These are phyloP conservation scores for Eueides isabella DNA, from an alignment of 1,140 invertebrate species.

Conservation along the genomic window DNA sequence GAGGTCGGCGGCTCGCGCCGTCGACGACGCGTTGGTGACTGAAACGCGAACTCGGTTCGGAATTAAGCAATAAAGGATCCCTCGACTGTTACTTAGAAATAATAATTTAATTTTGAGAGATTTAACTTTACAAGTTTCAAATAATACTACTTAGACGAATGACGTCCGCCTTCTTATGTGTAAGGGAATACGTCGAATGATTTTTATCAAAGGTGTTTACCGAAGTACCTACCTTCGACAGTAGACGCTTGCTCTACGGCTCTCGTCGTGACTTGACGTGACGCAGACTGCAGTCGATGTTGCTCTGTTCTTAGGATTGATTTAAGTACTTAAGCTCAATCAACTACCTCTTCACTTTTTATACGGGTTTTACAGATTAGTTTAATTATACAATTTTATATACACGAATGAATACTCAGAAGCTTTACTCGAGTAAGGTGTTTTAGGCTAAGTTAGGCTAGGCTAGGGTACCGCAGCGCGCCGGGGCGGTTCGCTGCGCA, in stretches of 20 bases:
- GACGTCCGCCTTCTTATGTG: constrained; percentile 74
- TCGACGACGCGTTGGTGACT: constrained; percentile 73
- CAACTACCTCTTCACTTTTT: constrained; percentile 81
- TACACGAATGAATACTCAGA: constrained; percentile 81
- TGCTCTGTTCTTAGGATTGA: constrained; percentile 71
- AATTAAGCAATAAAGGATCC: constrained; percentile 71
- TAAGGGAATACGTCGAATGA: constrained; percentile 53
- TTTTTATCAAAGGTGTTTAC: constrained; percentile 51
- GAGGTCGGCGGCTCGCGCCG: constrained; percentile 57
- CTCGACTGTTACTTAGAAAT: constrained; percentile 79
- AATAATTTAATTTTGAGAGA: constrained; percentile 81
- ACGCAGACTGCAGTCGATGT: constrained; percentile 56
- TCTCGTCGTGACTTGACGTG: constrained; percentile 45
- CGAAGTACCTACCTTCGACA: constrained; percentile 55
- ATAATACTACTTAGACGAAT: constrained; percentile 76
- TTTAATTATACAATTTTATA: constrained; percentile 81
- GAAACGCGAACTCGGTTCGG: constrained; percentile 69
- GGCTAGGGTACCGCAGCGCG: constrained; percentile 61
- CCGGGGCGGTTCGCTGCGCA: constrained; percentile 72
- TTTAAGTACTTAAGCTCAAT: constrained; percentile 80
- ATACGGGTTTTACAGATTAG: constrained; percentile 81
- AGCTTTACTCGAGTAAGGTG: constrained; percentile 81
- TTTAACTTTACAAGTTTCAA: constrained; percentile 73
- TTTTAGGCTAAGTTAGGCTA: constrained; percentile 67
- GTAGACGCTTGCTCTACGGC: constrained; percentile 44